Conservation (phyloP, 2,113 vertebrate species). For the Pituophis catenifer region DNA sequence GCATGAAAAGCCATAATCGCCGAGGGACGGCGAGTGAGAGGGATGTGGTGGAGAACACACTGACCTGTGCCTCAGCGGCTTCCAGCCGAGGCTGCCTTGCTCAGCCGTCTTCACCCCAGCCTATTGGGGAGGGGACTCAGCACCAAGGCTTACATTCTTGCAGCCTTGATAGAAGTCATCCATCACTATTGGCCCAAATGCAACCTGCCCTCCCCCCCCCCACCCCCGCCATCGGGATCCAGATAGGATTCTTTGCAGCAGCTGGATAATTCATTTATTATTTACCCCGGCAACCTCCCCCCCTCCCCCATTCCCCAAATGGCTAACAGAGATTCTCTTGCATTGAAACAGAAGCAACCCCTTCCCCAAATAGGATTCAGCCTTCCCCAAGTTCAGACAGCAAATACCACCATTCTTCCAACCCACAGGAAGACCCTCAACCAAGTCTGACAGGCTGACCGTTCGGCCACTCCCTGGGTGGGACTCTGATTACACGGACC, state of each 20-base stretch:
- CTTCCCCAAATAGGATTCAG: not conserved
- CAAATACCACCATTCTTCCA: not conserved
- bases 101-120: slow-evolving; percentile 1
- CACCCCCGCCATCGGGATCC: not conserved
- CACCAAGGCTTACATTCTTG: slow-evolving; percentile 8
- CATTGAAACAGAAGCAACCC: not conserved
- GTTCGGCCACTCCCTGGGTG: not conserved
- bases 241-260: slow-evolving; percentile 29
- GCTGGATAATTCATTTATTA: slow-evolving; percentile 6
- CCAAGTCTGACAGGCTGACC: not conserved
- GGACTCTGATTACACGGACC: not conserved
- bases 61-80: slow-evolving; percentile 23
- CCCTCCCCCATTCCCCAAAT: fast-evolving
- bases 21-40: not conserved
- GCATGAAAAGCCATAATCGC: slow-evolving; percentile 42
- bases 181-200: slow-evolving; percentile 32
- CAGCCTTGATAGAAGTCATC: slow-evolving; percentile 43
- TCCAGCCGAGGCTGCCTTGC: not conserved
- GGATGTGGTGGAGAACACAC: not conserved
- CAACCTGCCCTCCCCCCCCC: no score
- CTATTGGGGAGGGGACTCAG: not conserved
- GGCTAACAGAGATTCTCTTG: slow-evolving; percentile 26
- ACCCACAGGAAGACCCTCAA: fast-evolving
- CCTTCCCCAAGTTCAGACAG: slow-evolving; percentile 13
- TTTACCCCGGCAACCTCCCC: not conserved